Percentiles rank a stretch among this genome's conserved stretches.
These are phyloP conservation scores for Tyria jacobaeae DNA, from an alignment of 2,888 invertebrate genomes.

Conservation along the genomic window DNA sequence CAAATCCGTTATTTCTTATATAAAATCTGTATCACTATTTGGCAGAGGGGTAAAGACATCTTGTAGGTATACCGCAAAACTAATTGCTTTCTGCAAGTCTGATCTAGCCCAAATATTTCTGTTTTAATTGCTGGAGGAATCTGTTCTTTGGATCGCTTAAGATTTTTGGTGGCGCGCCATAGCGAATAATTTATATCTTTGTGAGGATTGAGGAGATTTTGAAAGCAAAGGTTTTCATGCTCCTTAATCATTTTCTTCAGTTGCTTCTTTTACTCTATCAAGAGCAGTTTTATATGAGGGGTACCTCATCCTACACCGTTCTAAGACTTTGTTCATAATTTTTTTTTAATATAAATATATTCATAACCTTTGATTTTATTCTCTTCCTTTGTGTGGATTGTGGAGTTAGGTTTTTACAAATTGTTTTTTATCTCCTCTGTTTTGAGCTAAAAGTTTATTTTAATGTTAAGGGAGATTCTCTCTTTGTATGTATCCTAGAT, in stretches of 20 bases:
- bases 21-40: too few species aligned
- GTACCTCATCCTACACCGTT: neutral
- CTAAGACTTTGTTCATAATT: neutral
- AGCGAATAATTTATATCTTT: neutral
- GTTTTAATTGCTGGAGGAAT: neutral
- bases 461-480: too few species aligned
- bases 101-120: neutral
- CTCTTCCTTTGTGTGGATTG: neutral
- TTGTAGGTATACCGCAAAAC: neutral
- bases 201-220: neutral
- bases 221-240: neutral
- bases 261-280: neutral
- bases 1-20: too few species aligned
- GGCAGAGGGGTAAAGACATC: too few species aligned
- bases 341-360: neutral
- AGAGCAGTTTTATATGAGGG: neutral
- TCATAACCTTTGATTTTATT: neutral
- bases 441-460: too few species aligned
- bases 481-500: too few species aligned
- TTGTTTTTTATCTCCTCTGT: too few species aligned
- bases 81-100: neutral
- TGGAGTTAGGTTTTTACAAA: too few species aligned
- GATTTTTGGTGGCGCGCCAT: neutral
- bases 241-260: conserved; percentile 7
- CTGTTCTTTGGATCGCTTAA: neutral